Conservation (phyloP, 2,113 vertebrate species). For the Petromus typicus region DNA sequence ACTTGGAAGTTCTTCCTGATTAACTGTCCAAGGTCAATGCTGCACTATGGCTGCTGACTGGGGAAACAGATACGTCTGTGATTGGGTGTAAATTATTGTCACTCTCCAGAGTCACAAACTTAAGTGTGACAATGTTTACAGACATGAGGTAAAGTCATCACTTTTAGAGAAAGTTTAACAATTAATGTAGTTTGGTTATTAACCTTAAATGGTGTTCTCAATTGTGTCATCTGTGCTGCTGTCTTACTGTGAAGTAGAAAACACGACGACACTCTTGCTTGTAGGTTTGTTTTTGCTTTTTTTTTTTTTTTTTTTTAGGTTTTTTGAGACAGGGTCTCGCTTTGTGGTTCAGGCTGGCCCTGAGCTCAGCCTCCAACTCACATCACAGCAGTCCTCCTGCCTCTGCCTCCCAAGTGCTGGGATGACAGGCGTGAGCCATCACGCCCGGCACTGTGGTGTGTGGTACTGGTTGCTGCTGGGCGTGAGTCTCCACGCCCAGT, state of each 20-base stretch:
- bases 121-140: background rate
- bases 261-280: background rate
- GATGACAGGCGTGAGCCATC: no score
- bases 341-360: no score
- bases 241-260: background rate
- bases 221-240: background rate
- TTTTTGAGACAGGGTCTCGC: no score
- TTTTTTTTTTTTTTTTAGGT: no score
- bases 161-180: background rate
- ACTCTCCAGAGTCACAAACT: conserved; percentile 50
- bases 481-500: no score
- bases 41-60: background rate
- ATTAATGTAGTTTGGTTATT: background rate
- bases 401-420: no score
- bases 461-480: no score
- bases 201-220: background rate
- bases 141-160: background rate
- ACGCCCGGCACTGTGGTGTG: no score
- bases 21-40: background rate
- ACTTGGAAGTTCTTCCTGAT: background rate
- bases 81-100: background rate
- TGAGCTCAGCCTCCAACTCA: no score
- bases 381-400: no score
- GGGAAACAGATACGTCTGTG: background rate
- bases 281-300: background rate